Evolutionary conservation across 2,113 vertebrate genomes (phyloP).

Genomic region (Saguinus imperator): DNA sequence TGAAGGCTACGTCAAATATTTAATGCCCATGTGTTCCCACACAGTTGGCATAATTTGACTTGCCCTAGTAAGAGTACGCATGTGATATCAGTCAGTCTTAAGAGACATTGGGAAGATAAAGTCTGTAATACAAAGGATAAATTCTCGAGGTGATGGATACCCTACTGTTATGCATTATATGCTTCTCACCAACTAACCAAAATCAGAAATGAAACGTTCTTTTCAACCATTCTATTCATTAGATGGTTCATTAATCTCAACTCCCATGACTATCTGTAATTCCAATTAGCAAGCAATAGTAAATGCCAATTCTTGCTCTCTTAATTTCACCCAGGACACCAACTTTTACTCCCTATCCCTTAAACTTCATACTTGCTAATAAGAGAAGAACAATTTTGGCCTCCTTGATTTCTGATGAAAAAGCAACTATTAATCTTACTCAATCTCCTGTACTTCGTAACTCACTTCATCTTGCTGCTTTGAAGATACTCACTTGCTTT

Average conservation of each 20-base stretch:
- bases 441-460: neutral
- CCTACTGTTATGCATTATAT: neutral
- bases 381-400: neutral
- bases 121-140: too few relatives aligned
- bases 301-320: neutral
- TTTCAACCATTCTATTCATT: neutral
- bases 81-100: neutral
- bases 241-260: neutral
- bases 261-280: neutral
- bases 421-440: neutral
- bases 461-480: neutral
- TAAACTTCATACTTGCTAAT: neutral
- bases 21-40: neutral
- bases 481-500: neutral
- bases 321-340: neutral
- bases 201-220: neutral
- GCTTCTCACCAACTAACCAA: neutral
- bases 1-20: neutral
- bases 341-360: neutral
- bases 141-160: too few relatives aligned
- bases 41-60: neutral
- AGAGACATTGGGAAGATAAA: neutral
- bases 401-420: neutral
- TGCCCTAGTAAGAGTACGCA: neutral
- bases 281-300: neutral